Evolutionary conservation across 2,113 vertebrate species (phyloP).

Genomic region (Tauraco erythrolophus): DNA sequence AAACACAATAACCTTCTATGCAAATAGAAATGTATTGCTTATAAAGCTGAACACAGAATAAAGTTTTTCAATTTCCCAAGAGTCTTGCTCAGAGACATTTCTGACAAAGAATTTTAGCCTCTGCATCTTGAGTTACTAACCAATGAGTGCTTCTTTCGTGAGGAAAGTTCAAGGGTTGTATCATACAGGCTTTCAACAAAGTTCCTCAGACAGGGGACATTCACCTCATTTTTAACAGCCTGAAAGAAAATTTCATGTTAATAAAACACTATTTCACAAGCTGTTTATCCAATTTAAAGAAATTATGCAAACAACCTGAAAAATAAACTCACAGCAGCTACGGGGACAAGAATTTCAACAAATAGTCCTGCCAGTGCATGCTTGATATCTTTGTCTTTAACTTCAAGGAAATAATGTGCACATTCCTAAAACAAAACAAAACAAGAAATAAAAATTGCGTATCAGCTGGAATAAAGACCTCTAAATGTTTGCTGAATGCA

Average conservation of each 20-base stretch:
- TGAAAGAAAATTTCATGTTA: constrained; percentile 72
- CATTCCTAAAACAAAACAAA: constrained; percentile 85
- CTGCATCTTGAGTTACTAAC: constrained; percentile 79
- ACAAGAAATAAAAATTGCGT: neutral
- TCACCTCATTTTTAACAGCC: constrained; percentile 99
- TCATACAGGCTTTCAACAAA: constrained; percentile 98
- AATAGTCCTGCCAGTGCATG: constrained; percentile 97
- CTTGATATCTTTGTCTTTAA: constrained; percentile 99
- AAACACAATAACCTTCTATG: neutral
- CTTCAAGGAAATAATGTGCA: constrained; percentile 97
- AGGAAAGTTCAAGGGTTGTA: constrained; percentile 95
- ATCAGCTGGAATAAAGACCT: neutral
- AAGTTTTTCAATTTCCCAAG: neutral
- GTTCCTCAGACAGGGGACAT: constrained; percentile 97
- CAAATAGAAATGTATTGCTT: neutral
- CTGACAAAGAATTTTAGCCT: constrained; percentile 23
- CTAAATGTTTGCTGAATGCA: neutral
- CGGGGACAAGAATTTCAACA: constrained; percentile 97
- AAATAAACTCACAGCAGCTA: constrained; percentile 91
- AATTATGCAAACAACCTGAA: constrained; percentile 21
- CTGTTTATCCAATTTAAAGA: neutral
- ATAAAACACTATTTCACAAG: neutral
- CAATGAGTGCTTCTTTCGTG: constrained; percentile 97
- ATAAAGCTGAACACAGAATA: neutral
- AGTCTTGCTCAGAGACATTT: constrained; percentile 5